Percentiles rank a stretch among this genome's conserved stretches.
Conservation (phyloP, 2,888 invertebrate species). For the Diplazon laetatorius region DNA sequence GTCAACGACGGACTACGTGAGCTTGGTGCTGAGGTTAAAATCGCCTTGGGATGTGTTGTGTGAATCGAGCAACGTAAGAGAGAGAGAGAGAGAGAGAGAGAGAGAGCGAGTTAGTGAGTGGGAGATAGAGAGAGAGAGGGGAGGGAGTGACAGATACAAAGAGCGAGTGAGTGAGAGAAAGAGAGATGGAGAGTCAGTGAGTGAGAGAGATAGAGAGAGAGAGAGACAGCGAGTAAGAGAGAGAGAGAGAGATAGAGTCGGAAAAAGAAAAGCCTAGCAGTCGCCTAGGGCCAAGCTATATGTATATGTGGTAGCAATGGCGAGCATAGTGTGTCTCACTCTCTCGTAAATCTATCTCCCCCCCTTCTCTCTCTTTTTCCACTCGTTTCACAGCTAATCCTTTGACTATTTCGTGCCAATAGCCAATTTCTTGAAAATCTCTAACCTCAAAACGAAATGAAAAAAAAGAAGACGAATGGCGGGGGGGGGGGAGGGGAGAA, state of each 20-base stretch:
- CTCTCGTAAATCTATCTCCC: constrained; percentile 51
- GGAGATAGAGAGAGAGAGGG: constrained; percentile 23
- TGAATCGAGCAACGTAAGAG: constrained; percentile 46
- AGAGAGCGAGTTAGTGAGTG: constrained; percentile 21
- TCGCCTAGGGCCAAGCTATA: constrained; percentile 33
- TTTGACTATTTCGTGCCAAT: constrained; percentile 18
- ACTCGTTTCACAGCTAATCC: constrained; percentile 26
- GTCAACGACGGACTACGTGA: constrained; percentile 23
- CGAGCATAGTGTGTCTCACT: constrained; percentile 30
- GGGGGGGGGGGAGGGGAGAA: neutral
- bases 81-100: constrained; percentile 30
- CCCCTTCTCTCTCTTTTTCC: constrained; percentile 38
- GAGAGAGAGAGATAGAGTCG: constrained; percentile 6
- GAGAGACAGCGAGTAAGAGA: constrained; percentile 58
- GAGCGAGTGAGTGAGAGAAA: constrained; percentile 41
- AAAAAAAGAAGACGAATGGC: constrained; percentile 1
- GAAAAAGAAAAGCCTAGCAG: constrained; percentile 32
- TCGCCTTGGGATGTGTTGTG: constrained; percentile 56
- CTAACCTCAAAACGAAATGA: neutral
- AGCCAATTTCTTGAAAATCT: neutral
- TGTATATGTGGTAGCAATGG: neutral
- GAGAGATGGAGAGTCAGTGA: constrained; percentile 28
- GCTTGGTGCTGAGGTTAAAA: constrained; percentile 61
- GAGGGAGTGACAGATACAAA: constrained; percentile 32
- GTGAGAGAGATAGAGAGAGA: constrained; percentile 22